Percentiles rank a stretch among this genome's conserved stretches.
These are phyloP conservation scores for Rhopalosiphum nymphaeae DNA, from an alignment of 2,888 invertebrate genomes.

Conservation along the genomic window DNA sequence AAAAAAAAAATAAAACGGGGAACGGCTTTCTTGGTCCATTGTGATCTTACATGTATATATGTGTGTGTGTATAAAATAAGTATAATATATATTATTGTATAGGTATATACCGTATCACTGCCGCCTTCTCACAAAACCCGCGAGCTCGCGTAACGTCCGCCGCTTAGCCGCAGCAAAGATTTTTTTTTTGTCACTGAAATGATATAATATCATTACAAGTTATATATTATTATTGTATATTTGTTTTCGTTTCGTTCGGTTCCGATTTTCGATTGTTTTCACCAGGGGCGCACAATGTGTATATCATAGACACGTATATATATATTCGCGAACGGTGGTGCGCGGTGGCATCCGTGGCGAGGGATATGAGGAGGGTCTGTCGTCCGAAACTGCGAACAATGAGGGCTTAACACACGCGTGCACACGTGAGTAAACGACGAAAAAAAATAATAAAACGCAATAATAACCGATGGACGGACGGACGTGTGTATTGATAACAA, in stretches of 20 bases:
- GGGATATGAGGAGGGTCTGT: conserved; percentile 38
- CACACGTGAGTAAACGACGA: conserved; percentile 33
- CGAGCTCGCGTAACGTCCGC: conserved; percentile 20
- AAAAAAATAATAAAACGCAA: conserved; percentile 59
- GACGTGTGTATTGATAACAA: not conserved
- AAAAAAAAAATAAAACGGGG: conserved; percentile 54
- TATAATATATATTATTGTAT: conserved; percentile 21
- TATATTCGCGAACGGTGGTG: not conserved
- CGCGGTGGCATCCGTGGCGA: not conserved
- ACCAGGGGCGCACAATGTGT: conserved; percentile 17
- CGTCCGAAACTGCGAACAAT: conserved; percentile 55
- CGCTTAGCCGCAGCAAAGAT: not conserved
- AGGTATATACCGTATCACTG: not conserved
- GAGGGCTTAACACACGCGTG: conserved; percentile 58
- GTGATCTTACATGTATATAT: not conserved
- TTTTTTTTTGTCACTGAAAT: conserved; percentile 10
- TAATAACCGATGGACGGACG: conserved; percentile 42
- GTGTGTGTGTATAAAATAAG: not conserved
- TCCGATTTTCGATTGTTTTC: conserved; percentile 38
- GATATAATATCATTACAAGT: not conserved
- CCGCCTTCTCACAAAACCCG: conserved; percentile 45
- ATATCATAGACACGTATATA: not conserved
- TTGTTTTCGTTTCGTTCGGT: conserved; percentile 32
- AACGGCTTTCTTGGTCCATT: conserved; percentile 62
- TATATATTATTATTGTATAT: not conserved